Conservation (phyloP, 2,888 invertebrate species). For the Rotaria magnacalcarata region DNA sequence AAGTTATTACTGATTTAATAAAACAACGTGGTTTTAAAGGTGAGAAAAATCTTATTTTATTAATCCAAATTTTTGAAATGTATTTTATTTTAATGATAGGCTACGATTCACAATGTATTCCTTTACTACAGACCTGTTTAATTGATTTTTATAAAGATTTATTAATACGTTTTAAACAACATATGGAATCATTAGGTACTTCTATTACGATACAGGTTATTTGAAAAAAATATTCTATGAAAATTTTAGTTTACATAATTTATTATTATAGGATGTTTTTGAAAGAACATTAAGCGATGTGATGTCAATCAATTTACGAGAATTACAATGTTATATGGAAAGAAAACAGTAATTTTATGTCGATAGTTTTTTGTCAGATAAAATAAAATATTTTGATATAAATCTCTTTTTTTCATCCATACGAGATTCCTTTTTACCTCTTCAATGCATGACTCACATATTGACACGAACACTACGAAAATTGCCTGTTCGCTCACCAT, state of each 20-base stretch:
- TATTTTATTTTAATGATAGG: not conserved
- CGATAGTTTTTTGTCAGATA: not conserved
- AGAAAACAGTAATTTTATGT: not conserved
- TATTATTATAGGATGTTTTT: not conserved
- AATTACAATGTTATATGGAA: not conserved
- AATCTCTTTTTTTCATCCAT: not conserved
- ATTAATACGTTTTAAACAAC: not conserved
- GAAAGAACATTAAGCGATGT: not conserved
- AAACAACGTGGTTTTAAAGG: slow-evolving; percentile 11
- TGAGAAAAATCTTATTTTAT: not conserved
- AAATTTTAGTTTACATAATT: not conserved
- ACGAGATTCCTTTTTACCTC: not conserved
- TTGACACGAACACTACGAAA: too few relatives aligned
- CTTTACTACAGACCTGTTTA: not conserved
- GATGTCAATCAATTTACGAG: not conserved
- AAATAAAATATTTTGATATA: not conserved
- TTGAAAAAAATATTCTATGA: not conserved
- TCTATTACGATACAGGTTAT: not conserved
- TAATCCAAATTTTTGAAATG: not conserved
- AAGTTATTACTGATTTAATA: not conserved
- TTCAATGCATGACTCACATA: not conserved
- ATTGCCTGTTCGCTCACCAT: too few relatives aligned
- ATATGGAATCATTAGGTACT: not conserved
- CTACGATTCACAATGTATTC: not conserved
- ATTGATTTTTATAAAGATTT: not conserved